phyloP scores from a whole-genome alignment of 2,888 invertebrate genomes.

The Eilema depressum region DNA sequence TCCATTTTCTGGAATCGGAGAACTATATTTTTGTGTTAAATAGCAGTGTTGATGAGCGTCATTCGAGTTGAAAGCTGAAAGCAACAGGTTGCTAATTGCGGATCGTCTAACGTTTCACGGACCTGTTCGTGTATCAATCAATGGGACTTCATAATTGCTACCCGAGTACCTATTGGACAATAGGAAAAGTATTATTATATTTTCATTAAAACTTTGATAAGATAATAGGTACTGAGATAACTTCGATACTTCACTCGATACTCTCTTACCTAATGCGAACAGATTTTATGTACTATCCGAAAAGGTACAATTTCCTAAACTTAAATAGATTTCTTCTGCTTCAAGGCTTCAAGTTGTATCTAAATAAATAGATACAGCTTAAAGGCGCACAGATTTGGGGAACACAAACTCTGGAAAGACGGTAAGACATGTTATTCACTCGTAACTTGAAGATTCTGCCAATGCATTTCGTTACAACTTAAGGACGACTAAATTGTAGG shows the following conservation, averaged over 20 bases:
- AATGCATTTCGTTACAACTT: background rate
- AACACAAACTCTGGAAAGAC: no score
- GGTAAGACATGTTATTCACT: no score
- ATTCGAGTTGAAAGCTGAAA: conserved; percentile 12
- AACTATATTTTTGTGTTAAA: conserved; percentile 17
- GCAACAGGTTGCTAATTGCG: conserved; percentile 26
- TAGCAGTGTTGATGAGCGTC: conserved; percentile 2
- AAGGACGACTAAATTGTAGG: background rate
- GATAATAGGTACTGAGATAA: background rate
- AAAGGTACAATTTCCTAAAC: no score
- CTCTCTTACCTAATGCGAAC: background rate
- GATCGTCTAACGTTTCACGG: conserved; percentile 16
- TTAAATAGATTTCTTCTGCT: no score
- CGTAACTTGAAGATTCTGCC: background rate
- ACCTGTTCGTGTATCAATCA: conserved; percentile 15
- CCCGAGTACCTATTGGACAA: background rate
- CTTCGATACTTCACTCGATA: background rate
- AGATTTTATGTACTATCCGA: background rate
- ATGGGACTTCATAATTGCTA: conserved; percentile 13
- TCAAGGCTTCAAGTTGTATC: no score
- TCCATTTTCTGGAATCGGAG: conserved; percentile 8
- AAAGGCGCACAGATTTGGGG: no score
- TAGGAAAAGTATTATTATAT: background rate
- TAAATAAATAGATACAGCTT: background rate
- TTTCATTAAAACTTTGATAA: background rate